Evolutionary conservation across 2,888 invertebrate genomes (phyloP).

Genomic region (Drosophila prolongata): DNA sequence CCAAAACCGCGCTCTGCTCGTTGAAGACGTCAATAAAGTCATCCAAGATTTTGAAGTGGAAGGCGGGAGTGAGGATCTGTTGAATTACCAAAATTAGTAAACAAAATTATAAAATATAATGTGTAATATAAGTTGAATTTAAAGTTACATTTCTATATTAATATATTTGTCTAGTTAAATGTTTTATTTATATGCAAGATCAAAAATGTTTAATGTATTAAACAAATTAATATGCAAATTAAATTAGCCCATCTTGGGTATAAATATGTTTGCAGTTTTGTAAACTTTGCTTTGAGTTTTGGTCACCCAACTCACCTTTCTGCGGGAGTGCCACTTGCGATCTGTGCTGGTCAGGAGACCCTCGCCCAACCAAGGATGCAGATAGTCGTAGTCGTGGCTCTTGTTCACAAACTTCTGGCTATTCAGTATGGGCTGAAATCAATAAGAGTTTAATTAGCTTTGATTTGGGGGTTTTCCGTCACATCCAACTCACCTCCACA

Average conservation of each 20-base stretch:
- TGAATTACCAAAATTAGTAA: too few species aligned
- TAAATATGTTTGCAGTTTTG: too few species aligned
- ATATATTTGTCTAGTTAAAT: too few species aligned
- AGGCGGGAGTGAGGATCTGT: slow-evolving; percentile 88
- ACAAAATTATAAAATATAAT: too few species aligned
- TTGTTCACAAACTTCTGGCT: slow-evolving; percentile 87
- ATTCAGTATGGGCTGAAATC: slow-evolving; percentile 85
- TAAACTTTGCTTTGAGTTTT: too few species aligned
- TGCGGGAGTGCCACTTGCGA: slow-evolving; percentile 87
- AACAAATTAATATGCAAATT: too few species aligned
- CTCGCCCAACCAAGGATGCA: slow-evolving; percentile 87
- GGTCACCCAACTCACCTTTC: slow-evolving; percentile 84
- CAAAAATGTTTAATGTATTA: too few species aligned
- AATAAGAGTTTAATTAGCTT: not conserved
- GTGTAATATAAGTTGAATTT: too few species aligned
- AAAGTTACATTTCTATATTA: too few species aligned
- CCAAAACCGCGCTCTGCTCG: slow-evolving; percentile 86
- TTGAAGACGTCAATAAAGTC: slow-evolving; percentile 88
- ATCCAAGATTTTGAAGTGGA: slow-evolving; percentile 89
- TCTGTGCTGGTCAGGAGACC: slow-evolving; percentile 86
- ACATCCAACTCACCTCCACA: slow-evolving; percentile 83
- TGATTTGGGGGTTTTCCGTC: not conserved
- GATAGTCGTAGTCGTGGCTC: slow-evolving; percentile 86
- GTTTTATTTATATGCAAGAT: too few species aligned
- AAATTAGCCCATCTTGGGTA: too few species aligned